Conservation (phyloP, 2,888 invertebrate species). For the Euzetes globulus region DNA sequence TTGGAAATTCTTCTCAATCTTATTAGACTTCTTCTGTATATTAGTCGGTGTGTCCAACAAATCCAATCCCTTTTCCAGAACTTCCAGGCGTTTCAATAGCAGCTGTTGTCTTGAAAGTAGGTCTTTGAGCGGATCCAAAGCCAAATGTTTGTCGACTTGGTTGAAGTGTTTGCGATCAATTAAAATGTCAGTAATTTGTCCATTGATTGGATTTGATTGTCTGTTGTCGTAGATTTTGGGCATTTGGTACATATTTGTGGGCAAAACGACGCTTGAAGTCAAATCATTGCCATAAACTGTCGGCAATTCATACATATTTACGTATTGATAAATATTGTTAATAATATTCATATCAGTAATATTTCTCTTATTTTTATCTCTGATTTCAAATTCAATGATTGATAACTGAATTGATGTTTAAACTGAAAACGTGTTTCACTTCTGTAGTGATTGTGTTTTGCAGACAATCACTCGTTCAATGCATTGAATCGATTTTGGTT, state of each 20-base stretch:
- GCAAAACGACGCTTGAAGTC: neutral
- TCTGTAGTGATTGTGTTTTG: neutral
- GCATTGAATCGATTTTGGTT: neutral
- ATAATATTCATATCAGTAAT: neutral
- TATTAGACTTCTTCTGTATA: neutral
- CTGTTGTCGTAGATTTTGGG: neutral
- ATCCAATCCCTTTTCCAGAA: neutral
- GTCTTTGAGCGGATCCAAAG: neutral
- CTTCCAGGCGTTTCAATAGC: neutral
- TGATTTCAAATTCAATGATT: neutral
- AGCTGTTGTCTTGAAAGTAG: neutral
- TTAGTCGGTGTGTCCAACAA: neutral
- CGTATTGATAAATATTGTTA: neutral
- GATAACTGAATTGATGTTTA: neutral
- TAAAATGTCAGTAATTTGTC: neutral
- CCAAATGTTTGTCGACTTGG: neutral
- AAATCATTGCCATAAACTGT: neutral
- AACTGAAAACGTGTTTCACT: constrained; percentile 5
- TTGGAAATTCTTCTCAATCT: neutral
- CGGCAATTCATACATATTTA: constrained; percentile 15
- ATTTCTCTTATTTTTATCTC: neutral
- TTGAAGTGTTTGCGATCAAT: neutral
- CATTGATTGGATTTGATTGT: neutral
- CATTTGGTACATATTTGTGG: constrained; percentile 13
- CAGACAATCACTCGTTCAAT: neutral